Evolutionary conservation across 2,888 invertebrate species (phyloP).

Genomic region (Ectemnius cavifrons): DNA sequence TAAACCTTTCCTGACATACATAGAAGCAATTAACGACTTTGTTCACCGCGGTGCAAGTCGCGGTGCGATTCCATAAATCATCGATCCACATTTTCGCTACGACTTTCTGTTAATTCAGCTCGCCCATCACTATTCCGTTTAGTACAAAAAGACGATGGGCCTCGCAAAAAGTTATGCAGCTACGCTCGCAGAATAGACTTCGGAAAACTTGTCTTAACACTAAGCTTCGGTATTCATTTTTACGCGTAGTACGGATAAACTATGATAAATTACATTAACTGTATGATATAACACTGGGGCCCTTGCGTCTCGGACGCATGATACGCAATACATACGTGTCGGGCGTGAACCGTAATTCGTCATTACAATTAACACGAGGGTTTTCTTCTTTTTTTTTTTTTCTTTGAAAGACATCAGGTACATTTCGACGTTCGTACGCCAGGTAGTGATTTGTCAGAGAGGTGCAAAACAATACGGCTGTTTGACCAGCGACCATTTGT

Average conservation of each 20-base stretch:
- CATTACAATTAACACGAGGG: constrained; percentile 45
- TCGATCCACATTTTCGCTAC: not conserved
- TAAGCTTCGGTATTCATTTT: constrained; percentile 33
- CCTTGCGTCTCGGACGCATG: constrained; percentile 18
- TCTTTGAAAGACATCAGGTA: constrained; percentile 64
- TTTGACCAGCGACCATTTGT: constrained; percentile 23
- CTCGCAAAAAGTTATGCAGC: not conserved
- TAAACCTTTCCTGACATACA: constrained; percentile 8
- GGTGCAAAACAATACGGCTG: constrained; percentile 31
- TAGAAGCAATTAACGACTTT: constrained; percentile 8
- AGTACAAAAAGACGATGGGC: constrained; percentile 19
- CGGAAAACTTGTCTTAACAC: constrained; percentile 14
- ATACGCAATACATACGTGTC: constrained; percentile 20
- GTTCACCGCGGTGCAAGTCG: too few species aligned
- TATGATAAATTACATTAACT: constrained; percentile 36
- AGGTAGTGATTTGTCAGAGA: constrained; percentile 49
- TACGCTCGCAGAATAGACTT: not conserved
- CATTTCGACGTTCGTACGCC: constrained; percentile 57
- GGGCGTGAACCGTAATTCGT: constrained; percentile 1
- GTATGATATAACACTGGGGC: constrained; percentile 30
- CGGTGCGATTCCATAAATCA: too few species aligned
- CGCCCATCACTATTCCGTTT: not conserved
- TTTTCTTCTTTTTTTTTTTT: too few species aligned
- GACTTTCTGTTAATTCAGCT: not conserved
- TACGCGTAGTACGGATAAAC: constrained; percentile 31